Evolutionary conservation across 2,888 invertebrate genomes (phyloP), one percentile per base, ranked within the genome.

Genomic region (Neoitamus cyanurus): DNA sequence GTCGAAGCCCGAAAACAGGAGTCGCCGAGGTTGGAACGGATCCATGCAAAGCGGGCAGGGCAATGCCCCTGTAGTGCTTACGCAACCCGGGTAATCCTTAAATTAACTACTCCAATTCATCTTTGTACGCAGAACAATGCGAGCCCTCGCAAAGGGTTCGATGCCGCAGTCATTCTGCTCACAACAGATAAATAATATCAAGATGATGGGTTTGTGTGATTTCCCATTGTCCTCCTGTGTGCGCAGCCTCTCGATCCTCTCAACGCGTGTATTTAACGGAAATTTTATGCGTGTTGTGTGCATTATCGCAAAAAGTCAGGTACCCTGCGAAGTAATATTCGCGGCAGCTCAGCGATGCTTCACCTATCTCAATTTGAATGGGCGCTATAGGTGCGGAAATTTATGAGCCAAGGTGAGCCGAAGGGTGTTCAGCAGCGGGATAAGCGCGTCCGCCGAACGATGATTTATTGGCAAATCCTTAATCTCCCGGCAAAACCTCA

Each of bases 81-180:
- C 37, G 69, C 69, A 83, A 69, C 28, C 34, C 37, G 25, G 42
- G 70, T 83, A 85, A 85, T 85, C 85, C 85, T 72, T 48, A 85
- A 85, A 85, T 85, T 85, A 85, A 85, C 84, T 84, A 85, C 85
- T 85, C 83, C 85, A 85, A 85, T 85, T 84, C 84, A 85, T 85
- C 85, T 85, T 85, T 83, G 84, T 78, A 83, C 69, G 70, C 34
- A 72, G 82, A 84, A 84, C 84, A 69, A 78, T 34, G 83, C 77
- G 69, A 48, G 25, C 78, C 80, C 36, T 69, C 58, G 31, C 28
- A 84, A 84, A 68, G 85, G 85, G 73, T 85, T 72, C 28, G 25
- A 83, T 20, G 78, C 84, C 84, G 78, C 84, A 84, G 83, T 84
- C 82, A 84, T 30, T 58, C 31, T 83, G 58, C 68, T 70, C 72